Percentiles rank a stretch among this genome's conserved stretches.
Evolutionary conservation across 2,113 vertebrate species (phyloP).

Genomic region (Ophthalmotilapia sp.): DNA sequence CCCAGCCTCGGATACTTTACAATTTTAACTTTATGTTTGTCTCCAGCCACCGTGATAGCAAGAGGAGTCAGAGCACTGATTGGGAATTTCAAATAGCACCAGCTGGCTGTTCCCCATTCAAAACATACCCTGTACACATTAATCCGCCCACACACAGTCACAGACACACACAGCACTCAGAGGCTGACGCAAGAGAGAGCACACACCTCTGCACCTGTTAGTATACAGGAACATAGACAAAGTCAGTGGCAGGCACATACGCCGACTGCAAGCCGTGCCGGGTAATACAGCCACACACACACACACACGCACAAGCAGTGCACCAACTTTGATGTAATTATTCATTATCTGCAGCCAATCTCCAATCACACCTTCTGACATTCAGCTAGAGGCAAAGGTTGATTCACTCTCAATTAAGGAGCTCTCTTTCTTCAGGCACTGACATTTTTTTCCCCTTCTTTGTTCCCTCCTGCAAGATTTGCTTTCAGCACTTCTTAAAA

Average conservation of each 20-base stretch:
- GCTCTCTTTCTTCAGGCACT: slow-evolving; percentile 40
- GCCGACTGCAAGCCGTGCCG: neutral
- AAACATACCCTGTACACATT: slow-evolving; percentile 22
- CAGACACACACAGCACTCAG: neutral
- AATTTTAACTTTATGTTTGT: slow-evolving; percentile 7
- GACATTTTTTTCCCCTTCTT: slow-evolving; percentile 1
- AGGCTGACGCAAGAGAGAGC: slow-evolving; percentile 18
- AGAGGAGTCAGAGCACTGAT: neutral
- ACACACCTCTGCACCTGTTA: slow-evolving; percentile 28
- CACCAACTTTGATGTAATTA: slow-evolving; percentile 49
- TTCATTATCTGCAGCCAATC: slow-evolving; percentile 63
- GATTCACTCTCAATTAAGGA: slow-evolving; percentile 60
- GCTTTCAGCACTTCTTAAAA: slow-evolving; percentile 19
- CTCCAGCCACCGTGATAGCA: neutral
- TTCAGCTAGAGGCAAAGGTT: slow-evolving; percentile 51
- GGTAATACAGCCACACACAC: neutral
- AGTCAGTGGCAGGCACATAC: neutral
- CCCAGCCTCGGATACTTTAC: neutral
- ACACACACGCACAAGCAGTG: neutral
- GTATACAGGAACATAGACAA: neutral
- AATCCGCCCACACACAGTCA: neutral
- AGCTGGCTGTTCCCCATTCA: slow-evolving; percentile 44
- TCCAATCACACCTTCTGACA: slow-evolving; percentile 64
- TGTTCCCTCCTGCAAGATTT: slow-evolving; percentile 19
- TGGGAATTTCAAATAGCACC: slow-evolving; percentile 47